Base-by-base conservation (phyloP, 2,797 vertebrate genomes). In the Coilia nasus region DNA sequence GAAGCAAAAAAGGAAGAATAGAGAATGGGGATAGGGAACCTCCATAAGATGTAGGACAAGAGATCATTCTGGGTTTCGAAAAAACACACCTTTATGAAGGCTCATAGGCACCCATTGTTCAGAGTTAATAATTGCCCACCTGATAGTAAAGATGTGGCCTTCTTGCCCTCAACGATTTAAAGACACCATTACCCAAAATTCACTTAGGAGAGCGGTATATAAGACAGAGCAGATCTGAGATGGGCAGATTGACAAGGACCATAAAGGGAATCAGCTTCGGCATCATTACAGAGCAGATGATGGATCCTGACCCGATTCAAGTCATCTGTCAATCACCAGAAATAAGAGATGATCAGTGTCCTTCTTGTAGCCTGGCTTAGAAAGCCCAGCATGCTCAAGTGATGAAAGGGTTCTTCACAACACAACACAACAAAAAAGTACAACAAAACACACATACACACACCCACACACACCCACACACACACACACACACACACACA, bases 381-480 rank as follows among this genome's bases (percentile, higher is more conserved):
- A 31, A 44, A 78, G 71, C 71, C 31, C 31, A 19, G 35, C 31
- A 41, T 35, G 62, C 25, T 35, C 28, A 71, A 35, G 25, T 35
- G 67, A 54, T 54, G 50, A 3, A 54, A 35, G 17, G 25, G 5
- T 35, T 71, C 28, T 19, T 35, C 56, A 82, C 25, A 25, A 28
- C 90, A 92, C 92, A 86, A 91, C 90, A 85, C 91, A 91, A 41
- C 5, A 41, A 5, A 41, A 41, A 41, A 5, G 35, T 41, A 2
- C 35, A 41, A 41, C 2, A 2, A 41, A 41, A 41, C 35, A 41
- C 35, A 41, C n/a, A 41, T 5, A 41, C 35, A 41, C 35, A 41
- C 35, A 41, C 35, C 35, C 50, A 54, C 50, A 14, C 7, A 54
- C 2, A 54, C 50, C 3, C 50, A 54, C 50, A 54, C 9, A 14